These are phyloP conservation scores for Pseudonaja textilis DNA, from an alignment of 2,113 vertebrate species.

Conservation along the genomic window DNA sequence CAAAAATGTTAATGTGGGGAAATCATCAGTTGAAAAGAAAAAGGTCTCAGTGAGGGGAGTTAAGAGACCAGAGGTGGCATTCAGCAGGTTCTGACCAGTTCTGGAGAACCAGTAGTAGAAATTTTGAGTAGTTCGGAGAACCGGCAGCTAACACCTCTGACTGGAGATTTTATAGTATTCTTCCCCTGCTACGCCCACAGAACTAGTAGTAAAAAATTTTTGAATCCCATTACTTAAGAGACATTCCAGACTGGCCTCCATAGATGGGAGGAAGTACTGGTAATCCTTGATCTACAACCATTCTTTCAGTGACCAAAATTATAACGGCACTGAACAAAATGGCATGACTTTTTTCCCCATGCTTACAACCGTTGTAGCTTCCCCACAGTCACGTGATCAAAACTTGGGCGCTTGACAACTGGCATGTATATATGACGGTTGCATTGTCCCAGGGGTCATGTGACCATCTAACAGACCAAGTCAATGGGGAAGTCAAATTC, in stretches of 20 bases:
- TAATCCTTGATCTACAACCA: background rate
- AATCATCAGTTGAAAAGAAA: background rate
- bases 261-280: background rate
- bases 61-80: too few relatives aligned
- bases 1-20: background rate
- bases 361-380: background rate
- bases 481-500: background rate
- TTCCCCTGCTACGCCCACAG: too few relatives aligned
- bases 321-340: background rate
- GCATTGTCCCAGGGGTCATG: background rate
- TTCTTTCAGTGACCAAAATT: background rate
- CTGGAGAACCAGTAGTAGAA: too few relatives aligned
- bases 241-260: background rate
- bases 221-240: background rate
- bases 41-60: background rate
- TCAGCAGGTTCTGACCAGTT: too few relatives aligned
- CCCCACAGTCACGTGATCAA: too few relatives aligned
- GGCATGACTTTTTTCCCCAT: background rate
- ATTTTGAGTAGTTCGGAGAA: too few relatives aligned
- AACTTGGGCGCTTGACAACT: too few relatives aligned
- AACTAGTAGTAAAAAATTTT: too few relatives aligned
- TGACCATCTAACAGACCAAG: background rate
- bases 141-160: too few relatives aligned
- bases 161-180: too few relatives aligned
- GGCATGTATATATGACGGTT: background rate